phyloP scores from a whole-genome alignment of 2,888 invertebrate species.

The Ornithoptera priamus region DNA sequence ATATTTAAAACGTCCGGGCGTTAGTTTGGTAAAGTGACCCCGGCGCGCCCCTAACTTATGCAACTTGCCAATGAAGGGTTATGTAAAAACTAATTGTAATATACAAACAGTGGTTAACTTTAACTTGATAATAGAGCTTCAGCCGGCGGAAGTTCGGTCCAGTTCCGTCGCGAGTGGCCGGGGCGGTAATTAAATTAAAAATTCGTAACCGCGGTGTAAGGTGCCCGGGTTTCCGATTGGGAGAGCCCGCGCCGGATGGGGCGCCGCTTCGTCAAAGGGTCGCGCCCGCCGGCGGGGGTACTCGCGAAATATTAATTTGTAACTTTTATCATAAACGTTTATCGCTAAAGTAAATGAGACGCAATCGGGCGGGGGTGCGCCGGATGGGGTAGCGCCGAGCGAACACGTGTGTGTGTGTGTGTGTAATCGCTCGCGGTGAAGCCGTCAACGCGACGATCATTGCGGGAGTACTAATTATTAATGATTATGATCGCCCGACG shows the following conservation, averaged over 20 bases:
- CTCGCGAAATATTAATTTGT: conserved; percentile 31
- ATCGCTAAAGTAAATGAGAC: conserved; percentile 19
- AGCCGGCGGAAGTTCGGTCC: conserved; percentile 10
- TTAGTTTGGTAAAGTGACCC: too few species aligned
- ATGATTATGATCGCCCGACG: too few species aligned
- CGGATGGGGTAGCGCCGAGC: not conserved
- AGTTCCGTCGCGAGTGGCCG: too few species aligned
- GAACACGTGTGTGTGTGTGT: not conserved
- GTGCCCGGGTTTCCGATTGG: conserved; percentile 29
- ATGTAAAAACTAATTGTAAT: conserved; percentile 12
- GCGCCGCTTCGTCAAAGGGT: conserved; percentile 34
- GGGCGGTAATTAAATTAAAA: conserved; percentile 33
- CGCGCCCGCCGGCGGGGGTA: conserved; percentile 15
- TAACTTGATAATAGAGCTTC: too few species aligned
- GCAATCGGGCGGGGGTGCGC: not conserved
- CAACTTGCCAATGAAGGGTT: not conserved
- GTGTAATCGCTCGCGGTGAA: too few species aligned
- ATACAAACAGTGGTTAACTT: not conserved
- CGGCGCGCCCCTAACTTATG: too few species aligned
- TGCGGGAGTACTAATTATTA: too few species aligned
- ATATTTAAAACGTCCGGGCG: too few species aligned
- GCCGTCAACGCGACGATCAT: too few species aligned
- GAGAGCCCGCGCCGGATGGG: conserved; percentile 41
- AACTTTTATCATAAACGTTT: conserved; percentile 32
- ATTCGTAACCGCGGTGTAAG: conserved; percentile 29